Evolutionary conservation across 2,888 invertebrate species (phyloP).

Genomic region (Acronicta leporina): DNA sequence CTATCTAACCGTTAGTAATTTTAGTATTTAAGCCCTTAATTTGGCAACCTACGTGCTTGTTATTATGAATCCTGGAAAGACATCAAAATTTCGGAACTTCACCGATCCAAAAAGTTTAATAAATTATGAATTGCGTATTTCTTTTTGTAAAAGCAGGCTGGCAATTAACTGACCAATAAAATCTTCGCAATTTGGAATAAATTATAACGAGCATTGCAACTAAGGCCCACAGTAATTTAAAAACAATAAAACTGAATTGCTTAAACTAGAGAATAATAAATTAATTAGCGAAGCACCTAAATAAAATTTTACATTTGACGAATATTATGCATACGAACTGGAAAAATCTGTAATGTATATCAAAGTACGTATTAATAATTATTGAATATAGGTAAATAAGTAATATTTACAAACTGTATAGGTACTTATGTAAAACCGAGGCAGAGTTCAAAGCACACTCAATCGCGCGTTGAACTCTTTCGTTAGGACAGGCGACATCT

Average conservation of each 20-base stretch:
- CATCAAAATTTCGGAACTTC: too few species aligned
- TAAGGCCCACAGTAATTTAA: slow-evolving; percentile 7
- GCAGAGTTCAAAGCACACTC: slow-evolving; percentile 25
- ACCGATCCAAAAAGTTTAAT: too few species aligned
- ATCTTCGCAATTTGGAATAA: background rate
- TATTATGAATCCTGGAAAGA: too few species aligned
- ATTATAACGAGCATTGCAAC: background rate
- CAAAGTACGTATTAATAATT: background rate
- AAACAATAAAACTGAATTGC: background rate
- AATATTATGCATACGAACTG: background rate
- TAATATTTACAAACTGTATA: background rate
- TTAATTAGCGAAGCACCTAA: background rate
- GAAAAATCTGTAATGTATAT: background rate
- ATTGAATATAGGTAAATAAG: background rate
- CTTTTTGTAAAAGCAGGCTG: too few species aligned
- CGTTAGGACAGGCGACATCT: slow-evolving; percentile 36
- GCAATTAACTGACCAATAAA: background rate
- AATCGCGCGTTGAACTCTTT: slow-evolving; percentile 77
- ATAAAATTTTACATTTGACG: background rate
- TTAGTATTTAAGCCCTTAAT: too few species aligned
- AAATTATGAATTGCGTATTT: too few species aligned
- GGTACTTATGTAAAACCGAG: slow-evolving; percentile 8
- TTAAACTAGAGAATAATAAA: background rate
- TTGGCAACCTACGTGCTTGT: too few species aligned
- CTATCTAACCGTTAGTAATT: too few species aligned